These are phyloP conservation scores for Antechinus flavipes DNA, from an alignment of 2,113 vertebrate species.

Conservation along the genomic window DNA sequence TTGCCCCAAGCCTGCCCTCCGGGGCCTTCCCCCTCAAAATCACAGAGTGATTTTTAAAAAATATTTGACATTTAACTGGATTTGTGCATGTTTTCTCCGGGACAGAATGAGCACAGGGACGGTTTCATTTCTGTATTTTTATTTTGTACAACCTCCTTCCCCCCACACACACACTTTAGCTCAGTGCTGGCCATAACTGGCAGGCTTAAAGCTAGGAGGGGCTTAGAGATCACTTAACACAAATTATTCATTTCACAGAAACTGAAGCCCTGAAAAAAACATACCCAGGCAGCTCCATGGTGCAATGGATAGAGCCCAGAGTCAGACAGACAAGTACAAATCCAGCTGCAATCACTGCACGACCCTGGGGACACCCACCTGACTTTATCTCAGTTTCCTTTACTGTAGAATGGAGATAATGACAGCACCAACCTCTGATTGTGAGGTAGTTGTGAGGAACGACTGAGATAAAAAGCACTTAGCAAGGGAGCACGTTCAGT, in stretches of 20 bases:
- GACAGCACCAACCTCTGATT: neutral
- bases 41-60: neutral
- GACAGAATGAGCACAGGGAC: neutral
- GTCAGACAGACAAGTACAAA: neutral
- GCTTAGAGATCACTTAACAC: neutral
- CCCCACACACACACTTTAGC: neutral
- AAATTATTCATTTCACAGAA: neutral
- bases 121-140: neutral
- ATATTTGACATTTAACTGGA: neutral
- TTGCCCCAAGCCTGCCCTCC: neutral
- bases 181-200: neutral
- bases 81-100: neutral
- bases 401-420: neutral
- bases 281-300: neutral
- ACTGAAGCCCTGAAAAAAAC: neutral
- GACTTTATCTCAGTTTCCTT: neutral
- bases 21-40: neutral
- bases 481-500: neutral
- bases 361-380: neutral
- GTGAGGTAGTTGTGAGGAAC: neutral
- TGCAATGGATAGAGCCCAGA: neutral
- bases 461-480: neutral
- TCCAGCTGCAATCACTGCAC: neutral
- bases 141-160: neutral
- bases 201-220: neutral